A percentile compares a stretch with the other conserved stretches of the same genome.
Evolutionary conservation across 64 coral and sea anemone species (phyloP).

Genomic region (Catalaphyllia jardinei): DNA sequence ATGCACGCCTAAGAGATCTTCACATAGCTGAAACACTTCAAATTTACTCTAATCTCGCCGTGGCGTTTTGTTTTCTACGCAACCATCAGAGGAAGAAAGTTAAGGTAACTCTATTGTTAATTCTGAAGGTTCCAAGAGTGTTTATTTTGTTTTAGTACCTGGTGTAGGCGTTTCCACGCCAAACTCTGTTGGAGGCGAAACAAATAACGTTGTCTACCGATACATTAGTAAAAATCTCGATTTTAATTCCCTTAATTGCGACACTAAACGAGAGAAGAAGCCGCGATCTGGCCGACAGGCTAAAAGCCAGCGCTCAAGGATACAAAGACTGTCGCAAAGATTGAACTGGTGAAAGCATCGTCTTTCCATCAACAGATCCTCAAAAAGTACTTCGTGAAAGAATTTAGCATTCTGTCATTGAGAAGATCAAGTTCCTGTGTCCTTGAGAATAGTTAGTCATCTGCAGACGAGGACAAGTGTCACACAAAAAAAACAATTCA

Average conservation of each 20-base stretch:
- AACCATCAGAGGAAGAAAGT: not conserved
- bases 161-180: not conserved
- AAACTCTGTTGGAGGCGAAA: not conserved
- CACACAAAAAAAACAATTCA: not conserved
- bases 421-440: slow-evolving; percentile 8
- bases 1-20: not conserved
- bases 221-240: not conserved
- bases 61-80: not conserved
- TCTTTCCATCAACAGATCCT: slow-evolving; percentile 8
- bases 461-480: not conserved
- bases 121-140: not conserved
- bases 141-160: not conserved
- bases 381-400: slow-evolving; percentile 8
- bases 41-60: slow-evolving; percentile 12
- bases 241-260: slow-evolving; percentile 42
- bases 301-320: not conserved
- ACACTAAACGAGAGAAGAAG: slow-evolving; percentile 3
- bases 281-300: slow-evolving; percentile 16
- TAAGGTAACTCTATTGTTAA: not conserved
- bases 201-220: not conserved
- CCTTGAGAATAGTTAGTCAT: not conserved
- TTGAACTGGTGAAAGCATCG: not conserved
- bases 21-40: not conserved
- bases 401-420: slow-evolving; percentile 27
- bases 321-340: not conserved